Evolutionary conservation across 2,888 invertebrate genomes (phyloP), one percentile per base, ranked within the genome.

Genomic region (Erynnis tages): DNA sequence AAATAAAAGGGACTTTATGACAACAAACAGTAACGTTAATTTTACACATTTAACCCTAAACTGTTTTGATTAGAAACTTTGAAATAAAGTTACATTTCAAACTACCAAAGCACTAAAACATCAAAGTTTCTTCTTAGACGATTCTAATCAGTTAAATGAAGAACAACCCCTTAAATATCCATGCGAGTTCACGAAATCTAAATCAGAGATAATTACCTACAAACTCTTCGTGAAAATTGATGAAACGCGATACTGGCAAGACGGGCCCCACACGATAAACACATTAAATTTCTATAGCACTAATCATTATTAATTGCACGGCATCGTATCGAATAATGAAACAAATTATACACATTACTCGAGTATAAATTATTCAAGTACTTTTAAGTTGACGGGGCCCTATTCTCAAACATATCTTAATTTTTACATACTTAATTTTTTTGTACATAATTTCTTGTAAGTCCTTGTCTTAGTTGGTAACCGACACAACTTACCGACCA

Each of bases 301-400:
- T 48, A 47, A 47, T 47, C 13, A 54, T 38, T 38, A 41, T 44
- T 52, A 59, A 58, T 58, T 56, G 45, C 46, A 55, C 27, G 25
- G 40, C 25, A 45, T 30, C 16, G n/a, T 21, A 43, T 8, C 41
- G 14, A 38, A 27, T 44, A 44, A 47, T 30, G 41, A 47, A 43
- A 55, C 37, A 43, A 52, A 43, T 35, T 49, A 49, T 49, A 27
- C 27, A 27, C 49, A 34, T 49, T 41, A 41, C 49, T 17, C 16
- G 25, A 2, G 16, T 21, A 40, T 49, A 32, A 41, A 49, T 49
- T 34, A 49, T 49, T 25, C 25, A 49, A 49, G 40, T 25, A 34
- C 40, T 49, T 49, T 49, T 17, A 41, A 41, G 40, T 48, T 16
- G 38, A 13, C 6, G 29, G 48, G 4, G 7, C 11, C 35, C 27